Conservation (phyloP, 2,113 vertebrate genomes). For the Chionomys nivalis region DNA sequence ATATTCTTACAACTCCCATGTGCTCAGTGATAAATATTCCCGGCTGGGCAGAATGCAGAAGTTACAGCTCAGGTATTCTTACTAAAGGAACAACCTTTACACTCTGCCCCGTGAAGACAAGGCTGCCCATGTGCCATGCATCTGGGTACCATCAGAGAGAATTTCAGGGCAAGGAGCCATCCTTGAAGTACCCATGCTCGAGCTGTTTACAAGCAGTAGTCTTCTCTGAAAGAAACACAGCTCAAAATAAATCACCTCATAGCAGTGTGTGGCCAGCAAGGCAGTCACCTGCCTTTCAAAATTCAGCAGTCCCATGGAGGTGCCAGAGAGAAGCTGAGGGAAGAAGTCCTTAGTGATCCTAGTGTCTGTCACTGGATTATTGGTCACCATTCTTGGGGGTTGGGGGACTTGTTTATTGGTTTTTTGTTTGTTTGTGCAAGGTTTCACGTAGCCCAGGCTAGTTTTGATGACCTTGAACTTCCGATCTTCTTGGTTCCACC, state of each 20-base stretch:
- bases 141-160: slow-evolving; percentile 27
- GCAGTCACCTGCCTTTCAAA: slow-evolving; percentile 23
- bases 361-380: slow-evolving; percentile 18
- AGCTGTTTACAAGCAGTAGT: slow-evolving; percentile 47
- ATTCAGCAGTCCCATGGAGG: not conserved
- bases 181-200: slow-evolving; percentile 19
- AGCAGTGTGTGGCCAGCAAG: slow-evolving; percentile 27
- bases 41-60: not conserved
- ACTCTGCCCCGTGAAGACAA: slow-evolving; percentile 40
- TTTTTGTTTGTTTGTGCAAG: not conserved
- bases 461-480: not conserved
- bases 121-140: not conserved
- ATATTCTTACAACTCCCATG: not conserved
- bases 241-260: slow-evolving; percentile 1
- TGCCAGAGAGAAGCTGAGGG: not conserved
- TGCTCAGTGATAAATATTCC: slow-evolving; percentile 41
- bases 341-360: not conserved
- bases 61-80: slow-evolving; percentile 27
- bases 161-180: slow-evolving; percentile 59
- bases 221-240: slow-evolving; percentile 61
- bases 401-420: not conserved
- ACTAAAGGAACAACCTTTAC: slow-evolving; percentile 28
- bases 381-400: not conserved
- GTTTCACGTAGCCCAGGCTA: not conserved
- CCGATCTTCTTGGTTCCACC: not conserved